Percentiles rank a stretch among this genome's conserved stretches.
phyloP scores from a whole-genome alignment of 2,888 invertebrate species.

The Panopea generosa region DNA sequence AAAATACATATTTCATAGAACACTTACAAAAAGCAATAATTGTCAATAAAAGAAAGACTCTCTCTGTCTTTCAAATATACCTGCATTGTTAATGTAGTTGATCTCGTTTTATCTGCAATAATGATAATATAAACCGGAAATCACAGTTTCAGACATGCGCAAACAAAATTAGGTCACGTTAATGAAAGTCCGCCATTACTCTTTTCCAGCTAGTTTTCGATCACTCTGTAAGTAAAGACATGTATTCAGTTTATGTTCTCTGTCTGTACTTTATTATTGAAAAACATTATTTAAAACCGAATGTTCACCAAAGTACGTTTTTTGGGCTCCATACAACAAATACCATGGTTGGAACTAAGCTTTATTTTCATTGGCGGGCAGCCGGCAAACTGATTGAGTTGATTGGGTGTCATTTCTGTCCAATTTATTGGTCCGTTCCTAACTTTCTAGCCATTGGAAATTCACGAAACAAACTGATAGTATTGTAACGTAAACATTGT shows the following conservation, averaged over 20 bases:
- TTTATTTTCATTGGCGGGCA: conserved; percentile 82
- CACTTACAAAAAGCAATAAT: too few relatives aligned
- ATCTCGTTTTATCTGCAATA: too few relatives aligned
- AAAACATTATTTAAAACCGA: background rate
- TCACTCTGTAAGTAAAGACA: too few relatives aligned
- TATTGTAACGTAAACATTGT: conserved; percentile 40
- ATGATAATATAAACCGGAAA: background rate
- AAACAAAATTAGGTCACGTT: conserved; percentile 19
- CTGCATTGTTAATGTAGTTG: too few relatives aligned
- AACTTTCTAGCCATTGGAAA: conserved; percentile 61
- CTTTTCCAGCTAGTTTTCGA: background rate
- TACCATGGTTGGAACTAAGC: conserved; percentile 19
- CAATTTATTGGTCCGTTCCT: conserved; percentile 80
- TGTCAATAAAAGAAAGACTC: too few relatives aligned
- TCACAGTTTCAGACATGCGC: conserved; percentile 14
- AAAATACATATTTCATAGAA: too few relatives aligned
- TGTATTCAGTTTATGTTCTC: too few relatives aligned
- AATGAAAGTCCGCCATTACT: conserved; percentile 48
- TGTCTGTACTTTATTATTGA: background rate
- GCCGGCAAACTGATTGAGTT: conserved; percentile 69
- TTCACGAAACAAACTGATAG: conserved; percentile 28
- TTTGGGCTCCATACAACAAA: background rate
- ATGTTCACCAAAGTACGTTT: background rate
- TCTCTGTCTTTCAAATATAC: too few relatives aligned
- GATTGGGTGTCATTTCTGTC: conserved; percentile 81